phyloP scores from a whole-genome alignment of 2,888 invertebrate species.

The Leptothorax acervorum region DNA sequence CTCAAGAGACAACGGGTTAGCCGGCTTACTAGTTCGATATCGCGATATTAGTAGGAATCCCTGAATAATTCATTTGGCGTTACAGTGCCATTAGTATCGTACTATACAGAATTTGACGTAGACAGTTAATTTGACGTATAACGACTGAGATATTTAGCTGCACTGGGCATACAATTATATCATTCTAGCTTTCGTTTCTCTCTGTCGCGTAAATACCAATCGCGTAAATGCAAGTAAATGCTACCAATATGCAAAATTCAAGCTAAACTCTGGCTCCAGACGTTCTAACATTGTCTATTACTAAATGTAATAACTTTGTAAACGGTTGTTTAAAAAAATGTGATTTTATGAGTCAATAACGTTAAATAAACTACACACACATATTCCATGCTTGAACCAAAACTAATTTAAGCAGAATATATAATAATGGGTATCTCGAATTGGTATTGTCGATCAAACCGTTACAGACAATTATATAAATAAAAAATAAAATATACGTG shows the following conservation, averaged over 20 bases:
- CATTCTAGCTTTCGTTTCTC: conserved; percentile 21
- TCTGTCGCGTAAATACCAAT: not conserved
- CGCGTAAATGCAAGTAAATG: conserved; percentile 12
- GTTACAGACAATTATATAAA: not conserved
- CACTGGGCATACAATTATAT: conserved; percentile 32
- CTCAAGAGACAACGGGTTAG: conserved; percentile 61
- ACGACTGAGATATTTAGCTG: conserved; percentile 76
- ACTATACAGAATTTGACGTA: conserved; percentile 81
- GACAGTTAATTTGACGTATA: conserved; percentile 83
- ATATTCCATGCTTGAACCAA: not conserved
- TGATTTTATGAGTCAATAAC: not conserved
- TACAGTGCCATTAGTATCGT: conserved; percentile 79
- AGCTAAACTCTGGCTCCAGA: not conserved
- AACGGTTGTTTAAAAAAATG: not conserved
- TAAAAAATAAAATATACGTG: not conserved
- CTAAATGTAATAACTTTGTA: not conserved
- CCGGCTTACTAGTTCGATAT: conserved; percentile 61
- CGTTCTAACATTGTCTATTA: not conserved
- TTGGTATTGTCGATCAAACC: not conserved
- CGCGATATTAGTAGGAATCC: conserved; percentile 70
- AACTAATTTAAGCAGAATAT: conserved; percentile 28
- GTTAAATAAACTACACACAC: not conserved
- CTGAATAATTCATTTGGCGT: conserved; percentile 82
- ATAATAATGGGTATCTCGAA: not conserved
- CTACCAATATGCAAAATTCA: conserved; percentile 10